phyloP scores from a whole-genome alignment of 1,140 invertebrate species.

The Gryon sp. region DNA sequence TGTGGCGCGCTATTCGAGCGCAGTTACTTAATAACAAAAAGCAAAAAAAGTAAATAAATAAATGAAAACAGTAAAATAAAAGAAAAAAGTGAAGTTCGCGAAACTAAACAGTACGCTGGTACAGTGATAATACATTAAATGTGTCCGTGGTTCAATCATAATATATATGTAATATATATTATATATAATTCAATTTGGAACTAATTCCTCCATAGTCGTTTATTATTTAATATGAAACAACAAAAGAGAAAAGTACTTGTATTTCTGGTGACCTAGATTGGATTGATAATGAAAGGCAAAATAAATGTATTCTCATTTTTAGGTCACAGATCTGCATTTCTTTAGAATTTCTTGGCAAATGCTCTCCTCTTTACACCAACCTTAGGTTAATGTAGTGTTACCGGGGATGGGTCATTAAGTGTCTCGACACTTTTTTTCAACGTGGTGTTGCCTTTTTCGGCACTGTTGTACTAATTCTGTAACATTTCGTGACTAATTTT shows the following conservation, averaged over 20 bases:
- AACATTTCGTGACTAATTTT: conserved; percentile 39
- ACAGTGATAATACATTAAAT: conserved; percentile 72
- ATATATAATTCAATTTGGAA: conserved; percentile 71
- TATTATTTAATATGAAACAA: conserved; percentile 78
- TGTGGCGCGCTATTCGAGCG: conserved; percentile 66
- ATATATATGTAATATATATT: conserved; percentile 79
- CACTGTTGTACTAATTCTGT: conserved; percentile 54
- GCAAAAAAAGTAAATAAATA: conserved; percentile 64
- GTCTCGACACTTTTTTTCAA: conserved; percentile 58
- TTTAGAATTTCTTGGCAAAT: conserved; percentile 67
- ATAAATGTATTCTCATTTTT: conserved; percentile 87
- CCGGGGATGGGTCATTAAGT: conserved; percentile 60
- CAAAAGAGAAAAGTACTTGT: conserved; percentile 77
- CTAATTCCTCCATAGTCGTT: conserved; percentile 77
- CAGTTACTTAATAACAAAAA: conserved; percentile 72
- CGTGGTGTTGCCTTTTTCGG: conserved; percentile 58
- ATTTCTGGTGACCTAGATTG: conserved; percentile 79
- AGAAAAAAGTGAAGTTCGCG: conserved; percentile 53
- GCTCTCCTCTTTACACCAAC: conserved; percentile 67
- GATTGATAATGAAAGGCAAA: conserved; percentile 79
- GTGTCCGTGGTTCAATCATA: conserved; percentile 77
- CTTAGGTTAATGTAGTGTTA: conserved; percentile 64
- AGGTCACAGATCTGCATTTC: conserved; percentile 80
- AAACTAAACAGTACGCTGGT: conserved; percentile 70
- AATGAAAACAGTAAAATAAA: conserved; percentile 42